Conservation (phyloP, 2,888 invertebrate genomes). For the Drosophila cognata region DNA sequence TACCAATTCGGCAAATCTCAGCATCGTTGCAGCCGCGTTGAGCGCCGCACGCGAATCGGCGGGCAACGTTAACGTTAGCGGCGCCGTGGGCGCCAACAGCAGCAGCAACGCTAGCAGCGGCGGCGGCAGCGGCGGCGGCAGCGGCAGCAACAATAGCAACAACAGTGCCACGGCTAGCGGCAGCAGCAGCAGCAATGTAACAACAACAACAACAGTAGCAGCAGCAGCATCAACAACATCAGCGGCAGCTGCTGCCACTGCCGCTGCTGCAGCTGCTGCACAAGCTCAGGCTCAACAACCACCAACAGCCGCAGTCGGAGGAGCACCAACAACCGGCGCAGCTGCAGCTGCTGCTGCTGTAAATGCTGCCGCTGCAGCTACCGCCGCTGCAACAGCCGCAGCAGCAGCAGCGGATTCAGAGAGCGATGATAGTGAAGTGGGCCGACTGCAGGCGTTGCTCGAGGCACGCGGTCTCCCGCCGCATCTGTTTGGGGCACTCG, state of each 20-base stretch:
- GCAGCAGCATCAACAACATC: constrained; percentile 19
- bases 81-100: constrained; percentile 73
- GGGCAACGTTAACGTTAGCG: constrained; percentile 51
- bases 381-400: constrained; percentile 61
- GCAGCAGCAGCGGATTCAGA: constrained; percentile 87
- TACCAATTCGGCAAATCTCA: constrained; percentile 66
- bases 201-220: constrained; percentile 18
- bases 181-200: constrained; percentile 38
- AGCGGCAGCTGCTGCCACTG: constrained; percentile 24
- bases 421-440: constrained; percentile 97
- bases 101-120: constrained; percentile 53
- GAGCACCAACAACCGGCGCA: constrained; percentile 80
- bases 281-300: constrained; percentile 21
- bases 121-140: constrained; percentile 31
- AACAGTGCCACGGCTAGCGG: constrained; percentile 42
- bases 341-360: constrained; percentile 59
- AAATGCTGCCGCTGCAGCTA: constrained; percentile 59
- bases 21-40: constrained; percentile 76
- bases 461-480: constrained; percentile 98
- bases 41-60: constrained; percentile 66
- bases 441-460: constrained; percentile 95
- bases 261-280: constrained; percentile 18
- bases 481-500: constrained; percentile 97
- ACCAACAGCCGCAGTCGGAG: constrained; percentile 38
- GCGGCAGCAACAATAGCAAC: constrained; percentile 43